Evolutionary conservation across 1,140 invertebrate genomes (phyloP).

Genomic region (Psix sp.): DNA sequence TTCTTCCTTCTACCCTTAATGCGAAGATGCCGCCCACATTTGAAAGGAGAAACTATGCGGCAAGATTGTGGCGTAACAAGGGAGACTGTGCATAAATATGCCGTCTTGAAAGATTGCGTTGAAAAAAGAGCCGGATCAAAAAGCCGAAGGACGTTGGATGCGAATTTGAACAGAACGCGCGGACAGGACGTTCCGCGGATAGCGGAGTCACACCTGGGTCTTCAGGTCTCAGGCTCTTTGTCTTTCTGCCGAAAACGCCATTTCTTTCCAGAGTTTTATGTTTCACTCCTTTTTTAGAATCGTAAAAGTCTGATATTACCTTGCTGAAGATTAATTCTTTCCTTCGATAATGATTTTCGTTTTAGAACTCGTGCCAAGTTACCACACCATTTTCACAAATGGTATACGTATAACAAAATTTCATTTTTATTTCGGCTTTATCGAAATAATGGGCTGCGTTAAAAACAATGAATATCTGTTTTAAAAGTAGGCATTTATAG

Average conservation of each 20-base stretch:
- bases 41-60: constrained; percentile 72
- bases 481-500: too few relatives aligned
- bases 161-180: constrained; percentile 51
- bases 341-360: constrained; percentile 41
- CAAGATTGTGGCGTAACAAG: constrained; percentile 73
- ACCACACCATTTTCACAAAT: too few relatives aligned
- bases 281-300: constrained; percentile 45
- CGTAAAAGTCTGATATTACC: constrained; percentile 42
- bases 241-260: constrained; percentile 45
- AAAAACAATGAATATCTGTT: too few relatives aligned
- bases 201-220: constrained; percentile 67
- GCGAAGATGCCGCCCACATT: constrained; percentile 58
- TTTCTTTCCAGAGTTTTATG: constrained; percentile 37
- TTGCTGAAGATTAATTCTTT: constrained; percentile 36
- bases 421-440: too few relatives aligned
- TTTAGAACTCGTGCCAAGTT: constrained; percentile 38
- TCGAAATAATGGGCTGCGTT: too few relatives aligned
- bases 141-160: constrained; percentile 56
- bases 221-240: constrained; percentile 28
- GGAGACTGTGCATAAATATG: constrained; percentile 65
- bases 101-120: constrained; percentile 40
- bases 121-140: constrained; percentile 61
- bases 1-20: constrained; percentile 45
- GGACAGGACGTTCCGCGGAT: constrained; percentile 68
- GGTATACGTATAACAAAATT: too few relatives aligned